Base-by-base conservation (phyloP, 2,797 vertebrate species). In the Enteromius paludinosus region DNA sequence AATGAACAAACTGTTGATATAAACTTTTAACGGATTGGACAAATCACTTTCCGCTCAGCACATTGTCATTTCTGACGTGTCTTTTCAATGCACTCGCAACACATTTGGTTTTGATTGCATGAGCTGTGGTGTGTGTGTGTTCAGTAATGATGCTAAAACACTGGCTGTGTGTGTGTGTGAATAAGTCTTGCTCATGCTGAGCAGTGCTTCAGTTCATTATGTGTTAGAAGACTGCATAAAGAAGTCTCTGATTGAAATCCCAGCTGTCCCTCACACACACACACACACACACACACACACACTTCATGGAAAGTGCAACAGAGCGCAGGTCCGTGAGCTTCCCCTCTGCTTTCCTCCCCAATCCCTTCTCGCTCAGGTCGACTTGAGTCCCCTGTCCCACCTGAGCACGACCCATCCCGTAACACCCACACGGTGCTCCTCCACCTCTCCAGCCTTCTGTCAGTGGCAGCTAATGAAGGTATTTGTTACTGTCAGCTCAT, bases 191-290 rank as follows among this genome's bases (percentile, higher is more conserved):
- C 88, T 86, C 90, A 92, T 52, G 89, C 91, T 93, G 90, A 91
- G 92, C 90, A 89, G 89, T 90, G 87, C 87, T 90, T 88, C 87
- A 91, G 90, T 93, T 93, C 92, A 91, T 94, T 93, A 92, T 92
- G 89, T 91, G 85, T 89, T 89, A 87, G 89, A 92, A 91, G 88
- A 93, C 90, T 93, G 91, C 87, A 93, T 94, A 90, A 94, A 93
- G 92, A 90, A 87, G 86, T 81, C 82, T 85, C 88, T 93, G 92
- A 94, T 90, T 91, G 87, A 89, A 94, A 93, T 88, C 91, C 91
- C 94, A 94, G 93, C 92, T 95, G 93, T 86, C 87, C 28, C 73
- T 61, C 65, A 79, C 75, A 82, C 83, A 84, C 83, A 79, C 83
- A 79, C 81, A 80, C 61, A 74, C 38, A 74, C 56, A 82, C 33